These are phyloP conservation scores for Therioaphis trifolii DNA, from an alignment of 2,888 invertebrate genomes.

Conservation along the genomic window DNA sequence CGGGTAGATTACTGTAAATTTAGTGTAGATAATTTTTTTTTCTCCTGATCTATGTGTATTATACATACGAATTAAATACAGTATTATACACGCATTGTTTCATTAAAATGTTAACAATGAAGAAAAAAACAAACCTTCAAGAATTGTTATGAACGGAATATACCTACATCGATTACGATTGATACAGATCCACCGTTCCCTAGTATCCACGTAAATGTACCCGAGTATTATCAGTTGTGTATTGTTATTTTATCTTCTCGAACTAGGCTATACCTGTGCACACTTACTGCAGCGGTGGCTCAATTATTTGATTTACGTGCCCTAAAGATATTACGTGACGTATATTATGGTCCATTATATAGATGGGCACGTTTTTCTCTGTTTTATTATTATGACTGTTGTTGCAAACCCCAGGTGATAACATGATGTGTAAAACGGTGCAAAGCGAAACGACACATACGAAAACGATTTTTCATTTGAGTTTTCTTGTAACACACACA, in stretches of 20 bases:
- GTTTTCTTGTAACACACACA: slow-evolving; percentile 45
- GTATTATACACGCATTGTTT: background rate
- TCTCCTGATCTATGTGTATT: no score
- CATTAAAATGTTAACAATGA: background rate
- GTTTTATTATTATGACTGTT: slow-evolving; percentile 26
- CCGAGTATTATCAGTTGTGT: slow-evolving; percentile 17
- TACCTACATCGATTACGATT: slow-evolving; percentile 1
- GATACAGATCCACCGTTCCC: slow-evolving; percentile 2
- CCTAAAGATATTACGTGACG: slow-evolving; percentile 45
- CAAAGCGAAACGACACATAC: slow-evolving; percentile 50
- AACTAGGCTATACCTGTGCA: slow-evolving; percentile 30
- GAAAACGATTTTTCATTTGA: slow-evolving; percentile 47
- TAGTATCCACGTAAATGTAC: background rate
- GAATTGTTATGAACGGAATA: background rate
- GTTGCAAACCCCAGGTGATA: slow-evolving; percentile 30
- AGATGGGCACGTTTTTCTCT: slow-evolving; percentile 42
- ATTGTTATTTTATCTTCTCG: slow-evolving; percentile 26
- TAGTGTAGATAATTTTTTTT: no score
- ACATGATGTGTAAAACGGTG: slow-evolving; percentile 23
- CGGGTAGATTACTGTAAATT: no score
- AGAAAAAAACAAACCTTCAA: background rate
- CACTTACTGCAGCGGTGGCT: background rate
- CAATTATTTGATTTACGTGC: slow-evolving; percentile 57
- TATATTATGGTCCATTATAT: slow-evolving; percentile 42
- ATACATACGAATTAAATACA: no score